Evolutionary conservation across 2,888 invertebrate genomes (phyloP), one percentile per base, ranked within the genome.

Genomic region (Spilosoma lubricipeda): DNA sequence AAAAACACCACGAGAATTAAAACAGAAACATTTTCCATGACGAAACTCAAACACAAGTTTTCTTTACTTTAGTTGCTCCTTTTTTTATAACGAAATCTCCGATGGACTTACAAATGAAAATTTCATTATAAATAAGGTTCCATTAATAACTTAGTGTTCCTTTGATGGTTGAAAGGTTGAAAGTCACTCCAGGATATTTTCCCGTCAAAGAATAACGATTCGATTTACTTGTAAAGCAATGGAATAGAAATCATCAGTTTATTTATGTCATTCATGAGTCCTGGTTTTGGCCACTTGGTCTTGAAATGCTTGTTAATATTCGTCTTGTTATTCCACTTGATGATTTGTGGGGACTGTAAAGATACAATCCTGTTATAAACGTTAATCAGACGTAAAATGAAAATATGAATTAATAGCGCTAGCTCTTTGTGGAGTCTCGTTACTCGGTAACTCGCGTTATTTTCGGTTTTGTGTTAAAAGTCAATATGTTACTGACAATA

Each of bases 171-270:
- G 30, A 63, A 63, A 30, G 59, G 15, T 59, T 30, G 27, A 30
- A 11, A 63, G 30, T 30, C 27, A 30, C 63, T 30, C 2, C 63
- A 63, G 63, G 63, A 63, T 30, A 63, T 63, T 63, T 59, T 18
- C 1, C 7, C 63, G 30, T 30, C 63, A 63, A 63, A 63, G 7
- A 63, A 63, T 30, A 63, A 63, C 7, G 63, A 63, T 18, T 63
- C 30, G 30, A 63, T 63, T 63, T 63, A 63, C 30, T 63, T 63
- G 63, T 63, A 63, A 63, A 63, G 63, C 30, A 20, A 63, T 30
- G 59, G 15, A 27, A 59, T 1, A 63, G 30, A 63, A 63, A 63
- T 30, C 63, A 8, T 63, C 30, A 18, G 5, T 63, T 63, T 63
- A 30, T 63, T 59, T 27, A 59, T 63, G 15, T 30, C 63, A 63